These are phyloP conservation scores for Pogonomyrmex californicus DNA, from an alignment of 1,140 invertebrate genomes.

Conservation along the genomic window DNA sequence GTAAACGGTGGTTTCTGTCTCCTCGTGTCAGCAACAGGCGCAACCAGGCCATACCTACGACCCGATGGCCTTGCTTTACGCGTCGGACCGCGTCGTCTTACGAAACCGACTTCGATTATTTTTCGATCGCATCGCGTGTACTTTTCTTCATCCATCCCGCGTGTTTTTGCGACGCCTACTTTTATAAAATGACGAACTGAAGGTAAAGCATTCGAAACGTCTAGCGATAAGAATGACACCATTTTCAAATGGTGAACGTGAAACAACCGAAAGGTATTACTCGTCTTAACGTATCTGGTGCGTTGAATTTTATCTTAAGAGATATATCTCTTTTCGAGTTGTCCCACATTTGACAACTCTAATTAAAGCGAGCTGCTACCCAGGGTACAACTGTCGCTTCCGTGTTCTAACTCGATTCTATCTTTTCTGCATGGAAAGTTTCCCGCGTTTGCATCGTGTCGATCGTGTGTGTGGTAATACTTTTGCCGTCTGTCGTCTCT, in stretches of 20 bases:
- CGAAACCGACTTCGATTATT: conserved; percentile 76
- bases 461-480: conserved; percentile 26
- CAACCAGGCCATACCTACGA: conserved; percentile 77
- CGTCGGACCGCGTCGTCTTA: conserved; percentile 79
- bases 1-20: conserved; percentile 30
- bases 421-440: conserved; percentile 21
- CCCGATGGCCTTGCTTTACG: conserved; percentile 79
- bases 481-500: not conserved
- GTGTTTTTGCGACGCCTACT: conserved; percentile 30
- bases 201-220: not conserved
- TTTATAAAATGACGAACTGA: not conserved
- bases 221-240: not conserved
- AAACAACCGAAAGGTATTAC: not conserved
- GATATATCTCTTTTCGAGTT: not conserved
- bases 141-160: conserved; percentile 56
- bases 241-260: not conserved
- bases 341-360: not conserved
- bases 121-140: conserved; percentile 60
- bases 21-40: conserved; percentile 47
- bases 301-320: not conserved
- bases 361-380: not conserved
- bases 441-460: not conserved
- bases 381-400: not conserved
- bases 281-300: not conserved
- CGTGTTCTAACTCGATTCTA: conserved; percentile 2